Percentiles rank a stretch among this genome's conserved stretches.
Evolutionary conservation across 2,797 vertebrate genomes (phyloP).

Genomic region (Rhabdomys pumilio): DNA sequence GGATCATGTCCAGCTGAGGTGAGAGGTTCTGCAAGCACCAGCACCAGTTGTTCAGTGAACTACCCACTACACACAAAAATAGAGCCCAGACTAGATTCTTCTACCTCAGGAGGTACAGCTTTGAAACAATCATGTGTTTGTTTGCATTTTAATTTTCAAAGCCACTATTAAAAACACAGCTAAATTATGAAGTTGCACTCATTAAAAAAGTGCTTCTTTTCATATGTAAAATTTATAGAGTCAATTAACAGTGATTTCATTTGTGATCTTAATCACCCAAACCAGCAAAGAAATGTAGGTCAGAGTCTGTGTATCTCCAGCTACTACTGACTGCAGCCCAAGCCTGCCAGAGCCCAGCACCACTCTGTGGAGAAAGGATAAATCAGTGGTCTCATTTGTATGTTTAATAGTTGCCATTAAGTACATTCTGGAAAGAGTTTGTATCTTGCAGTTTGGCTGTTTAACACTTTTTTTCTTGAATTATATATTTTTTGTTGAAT

Average conservation of each 20-base stretch:
- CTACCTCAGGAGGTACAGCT: accelerated
- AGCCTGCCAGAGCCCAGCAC: not conserved
- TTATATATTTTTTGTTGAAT: not conserved
- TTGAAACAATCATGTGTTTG: not conserved
- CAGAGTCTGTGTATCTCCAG: not conserved
- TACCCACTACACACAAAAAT: accelerated
- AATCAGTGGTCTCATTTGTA: accelerated
- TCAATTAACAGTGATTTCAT: slow-evolving; percentile 40
- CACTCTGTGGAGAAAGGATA: not conserved
- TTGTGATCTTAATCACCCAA: slow-evolving; percentile 53
- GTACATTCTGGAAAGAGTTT: not conserved
- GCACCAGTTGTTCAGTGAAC: accelerated
- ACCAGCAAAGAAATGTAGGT: not conserved
- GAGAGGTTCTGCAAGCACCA: accelerated
- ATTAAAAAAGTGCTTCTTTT: slow-evolving; percentile 54
- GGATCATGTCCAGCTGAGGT: not conserved
- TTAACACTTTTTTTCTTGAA: slow-evolving; percentile 4
- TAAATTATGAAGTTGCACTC: slow-evolving; percentile 32
- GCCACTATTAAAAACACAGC: slow-evolving; percentile 13
- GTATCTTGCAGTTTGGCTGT: not conserved
- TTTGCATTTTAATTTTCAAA: slow-evolving; percentile 64
- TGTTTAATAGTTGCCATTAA: not conserved
- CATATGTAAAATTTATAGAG: not conserved
- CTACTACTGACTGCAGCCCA: not conserved
- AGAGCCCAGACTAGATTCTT: not conserved